Base-by-base conservation (phyloP, 2,113 vertebrate genomes). In the Gambusia holbrooki region DNA sequence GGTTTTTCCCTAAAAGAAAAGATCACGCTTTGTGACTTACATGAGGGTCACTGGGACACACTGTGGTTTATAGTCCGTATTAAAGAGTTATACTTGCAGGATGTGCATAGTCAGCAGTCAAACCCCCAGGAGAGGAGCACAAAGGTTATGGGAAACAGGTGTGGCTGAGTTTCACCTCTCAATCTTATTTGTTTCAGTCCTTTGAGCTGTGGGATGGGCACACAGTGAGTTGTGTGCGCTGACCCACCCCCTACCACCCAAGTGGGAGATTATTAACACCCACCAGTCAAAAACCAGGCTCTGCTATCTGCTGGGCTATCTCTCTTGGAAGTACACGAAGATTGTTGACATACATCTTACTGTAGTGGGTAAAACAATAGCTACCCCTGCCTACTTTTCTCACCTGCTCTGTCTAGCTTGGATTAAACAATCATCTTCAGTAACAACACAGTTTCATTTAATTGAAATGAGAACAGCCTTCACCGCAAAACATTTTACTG, bases 81-180 rank as follows among this genome's bases (percentile, higher is more conserved):
- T 90, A 77, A 87, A 84, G 81, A 84, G 79, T 76, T 77, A 64
- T 86, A 84, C 81, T 80, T 65, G 75, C 64, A 81, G 74, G 86
- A 84, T 89, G 76, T 92, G 89, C 88, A 74, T 65, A 75, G 84
- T 91, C 90, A 89, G 90, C 88, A 85, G 54, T 45, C 62, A 69
- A 71, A 60, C 80, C 76, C 82, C 81, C 77, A 84, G 69, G 88
- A 89, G 73, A 79, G 80, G 77, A 88, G 77, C 35, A 27, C 82
- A 25, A 64, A 86, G 88, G 85, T 90, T 91, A 91, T 92, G 87
- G 90, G 90, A 93, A 93, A 93, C 91, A 91, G 90, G 92, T 91
- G 91, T 84, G 81, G 88, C 82, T 76, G 72, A 76, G 80, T 73
- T 80, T 84, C 75, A 84, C 71, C 58, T 1, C 79, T 89, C 62